A percentile compares a stretch with the other conserved stretches of the same genome.
These are phyloP conservation scores for Drosophila formosana DNA, from an alignment of 2,888 invertebrate genomes.

Conservation along the genomic window DNA sequence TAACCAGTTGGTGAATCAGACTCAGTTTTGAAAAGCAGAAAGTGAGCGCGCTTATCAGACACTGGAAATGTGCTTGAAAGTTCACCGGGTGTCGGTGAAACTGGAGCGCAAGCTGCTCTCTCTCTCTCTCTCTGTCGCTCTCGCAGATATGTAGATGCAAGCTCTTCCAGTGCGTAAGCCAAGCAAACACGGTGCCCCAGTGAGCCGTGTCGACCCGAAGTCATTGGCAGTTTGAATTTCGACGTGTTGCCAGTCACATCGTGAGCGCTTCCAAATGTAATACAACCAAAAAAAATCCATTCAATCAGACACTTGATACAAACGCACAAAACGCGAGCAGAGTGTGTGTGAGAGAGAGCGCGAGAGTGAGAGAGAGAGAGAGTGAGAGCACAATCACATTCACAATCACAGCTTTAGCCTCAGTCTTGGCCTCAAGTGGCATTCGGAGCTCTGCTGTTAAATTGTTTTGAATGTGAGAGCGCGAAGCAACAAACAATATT, in stretches of 20 bases:
- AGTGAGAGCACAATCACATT: slow-evolving; percentile 33
- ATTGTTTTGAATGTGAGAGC: slow-evolving; percentile 60
- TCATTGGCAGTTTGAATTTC: slow-evolving; percentile 73
- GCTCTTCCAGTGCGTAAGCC: slow-evolving; percentile 59
- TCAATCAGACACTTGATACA: slow-evolving; percentile 23
- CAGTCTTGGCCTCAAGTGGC: slow-evolving; percentile 27
- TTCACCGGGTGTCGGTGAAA: slow-evolving; percentile 27
- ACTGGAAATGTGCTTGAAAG: slow-evolving; percentile 52
- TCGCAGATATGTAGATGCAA: slow-evolving; percentile 35
- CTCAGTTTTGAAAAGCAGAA: slow-evolving; percentile 9
- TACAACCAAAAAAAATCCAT: slow-evolving; percentile 24
- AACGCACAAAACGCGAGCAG: neutral
- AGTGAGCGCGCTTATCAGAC: slow-evolving; percentile 48
- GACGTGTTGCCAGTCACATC: slow-evolving; percentile 76
- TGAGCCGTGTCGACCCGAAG: slow-evolving; percentile 22
- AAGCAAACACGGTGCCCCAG: slow-evolving; percentile 22
- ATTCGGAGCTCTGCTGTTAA: slow-evolving; percentile 35
- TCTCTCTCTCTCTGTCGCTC: slow-evolving; percentile 12
- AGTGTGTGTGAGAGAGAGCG: slow-evolving; percentile 1
- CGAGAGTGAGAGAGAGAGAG: slow-evolving; percentile 12
- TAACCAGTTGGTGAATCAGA: slow-evolving; percentile 13
- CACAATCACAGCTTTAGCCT: slow-evolving; percentile 41
- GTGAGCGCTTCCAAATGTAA: slow-evolving; percentile 61
- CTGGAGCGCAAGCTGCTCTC: slow-evolving; percentile 56
- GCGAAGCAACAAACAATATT: slow-evolving; percentile 39